These are phyloP conservation scores for Xiphorhynchus erythropygius DNA, from an alignment of 2,797 vertebrate species.

Conservation along the genomic window DNA sequence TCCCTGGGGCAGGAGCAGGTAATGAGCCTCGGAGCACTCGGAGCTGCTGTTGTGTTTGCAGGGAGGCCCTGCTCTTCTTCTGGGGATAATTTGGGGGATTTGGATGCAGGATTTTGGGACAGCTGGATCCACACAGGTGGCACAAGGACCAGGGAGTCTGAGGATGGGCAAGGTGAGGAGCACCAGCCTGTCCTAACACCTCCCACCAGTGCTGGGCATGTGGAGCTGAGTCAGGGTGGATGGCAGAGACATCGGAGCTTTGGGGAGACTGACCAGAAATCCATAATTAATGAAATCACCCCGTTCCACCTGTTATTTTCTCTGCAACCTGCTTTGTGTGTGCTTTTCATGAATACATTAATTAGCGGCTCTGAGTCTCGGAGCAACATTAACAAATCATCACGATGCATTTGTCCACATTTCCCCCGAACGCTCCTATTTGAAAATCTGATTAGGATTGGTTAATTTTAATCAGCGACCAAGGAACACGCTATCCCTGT, in stretches of 20 bases:
- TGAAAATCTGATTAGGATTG: constrained; percentile 41
- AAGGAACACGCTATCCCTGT: neutral
- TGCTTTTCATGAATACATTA: constrained; percentile 18
- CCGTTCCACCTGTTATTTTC: neutral
- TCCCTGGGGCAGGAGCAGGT: neutral
- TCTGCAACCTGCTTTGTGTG: neutral
- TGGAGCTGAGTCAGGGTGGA: neutral
- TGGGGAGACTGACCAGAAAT: neutral
- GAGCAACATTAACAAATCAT: constrained; percentile 21
- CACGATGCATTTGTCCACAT: neutral
- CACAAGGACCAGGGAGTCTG: neutral
- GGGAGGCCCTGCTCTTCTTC: neutral
- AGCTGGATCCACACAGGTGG: fast-evolving
- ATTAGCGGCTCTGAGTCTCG: neutral
- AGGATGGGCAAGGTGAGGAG: neutral
- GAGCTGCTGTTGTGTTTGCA: neutral
- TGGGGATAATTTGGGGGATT: neutral
- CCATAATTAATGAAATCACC: neutral
- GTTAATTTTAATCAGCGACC: neutral
- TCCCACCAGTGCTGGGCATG: fast-evolving
- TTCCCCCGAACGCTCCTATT: neutral
- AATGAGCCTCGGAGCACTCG: fast-evolving
- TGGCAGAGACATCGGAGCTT: neutral
- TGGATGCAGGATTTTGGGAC: neutral
- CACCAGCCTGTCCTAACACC: neutral